Conservation (phyloP, 2,888 invertebrate species). For the Serrognathus titanus region DNA sequence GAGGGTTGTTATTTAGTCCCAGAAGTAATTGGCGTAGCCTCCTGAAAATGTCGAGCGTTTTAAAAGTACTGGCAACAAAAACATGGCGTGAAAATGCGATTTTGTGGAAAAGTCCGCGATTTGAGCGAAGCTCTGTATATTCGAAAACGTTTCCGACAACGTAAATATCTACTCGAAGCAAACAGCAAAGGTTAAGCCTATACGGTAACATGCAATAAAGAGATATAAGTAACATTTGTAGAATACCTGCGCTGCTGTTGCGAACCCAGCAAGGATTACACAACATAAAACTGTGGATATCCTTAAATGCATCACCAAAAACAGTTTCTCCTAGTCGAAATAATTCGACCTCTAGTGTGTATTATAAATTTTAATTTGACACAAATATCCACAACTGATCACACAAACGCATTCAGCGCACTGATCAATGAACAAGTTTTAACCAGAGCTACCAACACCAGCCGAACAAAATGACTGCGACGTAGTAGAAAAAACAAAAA, state of each 20-base stretch:
- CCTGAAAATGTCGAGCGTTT: not conserved
- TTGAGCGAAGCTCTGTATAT: not conserved
- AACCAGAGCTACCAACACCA: not conserved
- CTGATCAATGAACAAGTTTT: constrained; percentile 41
- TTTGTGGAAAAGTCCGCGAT: not conserved
- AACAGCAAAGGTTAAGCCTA: constrained; percentile 19
- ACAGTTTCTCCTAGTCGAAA: constrained; percentile 46
- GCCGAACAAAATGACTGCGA: too few species aligned
- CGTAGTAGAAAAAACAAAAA: too few species aligned
- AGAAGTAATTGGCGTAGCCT: not conserved
- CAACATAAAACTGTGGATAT: constrained; percentile 70
- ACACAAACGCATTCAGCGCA: constrained; percentile 44
- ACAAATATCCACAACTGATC: constrained; percentile 42
- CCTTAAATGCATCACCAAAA: constrained; percentile 71
- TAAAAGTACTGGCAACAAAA: constrained; percentile 4
- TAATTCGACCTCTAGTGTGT: constrained; percentile 38
- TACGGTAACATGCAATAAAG: constrained; percentile 12
- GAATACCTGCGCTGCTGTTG: constrained; percentile 73
- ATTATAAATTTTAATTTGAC: constrained; percentile 44
- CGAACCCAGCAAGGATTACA: constrained; percentile 70
- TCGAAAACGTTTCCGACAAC: too few species aligned
- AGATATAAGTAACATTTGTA: constrained; percentile 37
- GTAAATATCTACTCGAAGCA: not conserved
- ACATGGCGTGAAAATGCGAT: constrained; percentile 9
- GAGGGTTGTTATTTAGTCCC: too few species aligned